Evolutionary conservation across 2,797 vertebrate species (phyloP), one percentile per base, ranked within the genome.

Genomic region (Streptopelia turtur): DNA sequence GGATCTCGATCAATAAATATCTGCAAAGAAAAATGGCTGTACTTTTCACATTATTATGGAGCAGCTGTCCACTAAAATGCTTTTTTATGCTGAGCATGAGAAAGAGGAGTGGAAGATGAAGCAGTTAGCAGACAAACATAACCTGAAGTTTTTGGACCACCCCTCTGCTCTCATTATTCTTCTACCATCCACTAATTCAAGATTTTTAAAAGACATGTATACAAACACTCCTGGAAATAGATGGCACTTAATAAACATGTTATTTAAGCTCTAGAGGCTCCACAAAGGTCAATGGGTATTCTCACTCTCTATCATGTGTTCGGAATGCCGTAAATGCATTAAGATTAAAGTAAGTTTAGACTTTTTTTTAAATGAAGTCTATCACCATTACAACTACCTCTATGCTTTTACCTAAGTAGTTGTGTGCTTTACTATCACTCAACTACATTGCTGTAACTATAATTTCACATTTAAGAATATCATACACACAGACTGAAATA

Each of bases 1-100:
- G 99, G 99, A 96, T 99, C 99, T 97, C 99, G 98, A 97, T 99
- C 99, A 97, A 99, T 99, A 98, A 99, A 99, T 98, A 99, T 99
- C 99, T 99, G 96, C 31, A 97, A 97, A 94, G 49, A 94, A 96
- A 80, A 91, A 80, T 2, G 43, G 13, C 55, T 37, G 22, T 41
- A 49, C 17, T 65, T 78, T 91, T 22, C 96, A 43, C 21, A 35
- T 50, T 43, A 35, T 23, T 65, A 72, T 20, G 39, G n/a, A 90
- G 16, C 24, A 90, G 60, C 8, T 2, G 3, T 16, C 39, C 87
- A 33, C 16, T 76, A 45, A 87, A 61, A 37, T 28, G 23, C 5
- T 65, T 37, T 86, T 80, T 35, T 61, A 68, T 55, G 69, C 35
- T 79, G 3, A 50, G 24, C 27, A 24, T 39, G 15, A 17, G 24